phyloP scores from a whole-genome alignment of 2,888 invertebrate species.

The Bombyx huttoni region DNA sequence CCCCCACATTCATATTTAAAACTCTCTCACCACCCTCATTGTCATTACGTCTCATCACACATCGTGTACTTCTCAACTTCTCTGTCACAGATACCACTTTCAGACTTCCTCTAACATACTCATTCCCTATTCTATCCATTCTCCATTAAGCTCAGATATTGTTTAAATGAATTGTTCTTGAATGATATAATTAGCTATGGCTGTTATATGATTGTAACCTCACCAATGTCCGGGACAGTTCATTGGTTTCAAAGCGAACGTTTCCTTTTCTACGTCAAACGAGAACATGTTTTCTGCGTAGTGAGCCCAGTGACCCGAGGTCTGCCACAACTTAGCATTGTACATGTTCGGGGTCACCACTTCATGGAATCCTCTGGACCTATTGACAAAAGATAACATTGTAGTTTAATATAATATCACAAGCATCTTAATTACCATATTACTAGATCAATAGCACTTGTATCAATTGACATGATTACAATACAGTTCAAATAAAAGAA shows the following conservation, averaged over 20 bases:
- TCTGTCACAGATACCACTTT: no score
- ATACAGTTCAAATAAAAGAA: no score
- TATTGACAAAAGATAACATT: conserved; percentile 9
- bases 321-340: conserved; percentile 96
- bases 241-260: conserved; percentile 98
- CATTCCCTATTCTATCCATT: no score
- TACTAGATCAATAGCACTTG: background rate
- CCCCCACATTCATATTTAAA: no score
- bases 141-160: no score
- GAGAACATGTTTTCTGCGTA: conserved; percentile 97
- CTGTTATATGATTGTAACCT: conserved; percentile 21
- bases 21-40: no score
- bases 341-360: conserved; percentile 97
- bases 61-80: no score
- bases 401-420: background rate
- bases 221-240: conserved; percentile 99
- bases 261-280: conserved; percentile 96
- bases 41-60: no score
- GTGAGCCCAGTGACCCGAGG: conserved; percentile 98
- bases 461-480: no score
- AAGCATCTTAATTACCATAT: background rate
- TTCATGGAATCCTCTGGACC: conserved; percentile 90
- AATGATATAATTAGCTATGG: no score
- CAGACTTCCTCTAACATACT: no score
- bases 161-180: no score